These are phyloP conservation scores for Theristicus caerulescens DNA, from an alignment of 2,113 vertebrate species.

Conservation along the genomic window DNA sequence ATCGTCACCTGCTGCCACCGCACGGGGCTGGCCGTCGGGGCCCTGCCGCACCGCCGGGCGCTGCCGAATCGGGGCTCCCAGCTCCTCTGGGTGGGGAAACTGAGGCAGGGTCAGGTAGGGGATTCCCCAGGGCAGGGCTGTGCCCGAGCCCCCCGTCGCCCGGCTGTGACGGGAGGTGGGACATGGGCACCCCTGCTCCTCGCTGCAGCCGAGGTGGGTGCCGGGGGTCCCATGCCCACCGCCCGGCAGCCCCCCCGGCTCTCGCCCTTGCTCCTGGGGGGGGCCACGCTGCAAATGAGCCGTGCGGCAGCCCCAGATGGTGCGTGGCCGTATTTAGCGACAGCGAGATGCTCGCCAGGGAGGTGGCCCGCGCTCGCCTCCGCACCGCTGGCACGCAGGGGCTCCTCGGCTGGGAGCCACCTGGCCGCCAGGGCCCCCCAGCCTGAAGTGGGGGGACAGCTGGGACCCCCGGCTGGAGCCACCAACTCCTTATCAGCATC, in stretches of 20 bases:
- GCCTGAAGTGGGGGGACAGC: not conserved
- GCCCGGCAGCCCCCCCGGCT: not conserved
- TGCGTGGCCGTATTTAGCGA: not conserved
- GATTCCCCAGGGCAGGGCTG: not conserved
- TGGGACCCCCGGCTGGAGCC: no score
- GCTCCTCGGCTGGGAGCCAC: not conserved
- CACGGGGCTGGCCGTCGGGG: not conserved
- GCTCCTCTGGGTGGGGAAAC: not conserved
- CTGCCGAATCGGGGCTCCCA: accelerated
- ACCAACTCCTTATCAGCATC: not conserved
- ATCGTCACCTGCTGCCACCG: not conserved
- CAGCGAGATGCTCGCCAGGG: not conserved
- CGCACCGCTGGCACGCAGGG: not conserved
- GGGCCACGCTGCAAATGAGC: not conserved
- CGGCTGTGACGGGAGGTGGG: not conserved
- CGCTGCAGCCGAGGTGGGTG: not conserved
- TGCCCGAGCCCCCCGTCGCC: not conserved
- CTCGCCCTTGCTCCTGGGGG: not conserved
- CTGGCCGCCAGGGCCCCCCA: not conserved
- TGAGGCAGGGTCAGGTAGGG: not conserved
- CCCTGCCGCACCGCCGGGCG: not conserved
- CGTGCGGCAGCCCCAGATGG: not conserved
- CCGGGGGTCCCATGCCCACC: not conserved
- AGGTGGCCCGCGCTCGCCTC: not conserved
- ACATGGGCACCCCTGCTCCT: not conserved